Evolutionary conservation across 2,888 invertebrate genomes (phyloP).

Genomic region (Yponomeuta evonymella): DNA sequence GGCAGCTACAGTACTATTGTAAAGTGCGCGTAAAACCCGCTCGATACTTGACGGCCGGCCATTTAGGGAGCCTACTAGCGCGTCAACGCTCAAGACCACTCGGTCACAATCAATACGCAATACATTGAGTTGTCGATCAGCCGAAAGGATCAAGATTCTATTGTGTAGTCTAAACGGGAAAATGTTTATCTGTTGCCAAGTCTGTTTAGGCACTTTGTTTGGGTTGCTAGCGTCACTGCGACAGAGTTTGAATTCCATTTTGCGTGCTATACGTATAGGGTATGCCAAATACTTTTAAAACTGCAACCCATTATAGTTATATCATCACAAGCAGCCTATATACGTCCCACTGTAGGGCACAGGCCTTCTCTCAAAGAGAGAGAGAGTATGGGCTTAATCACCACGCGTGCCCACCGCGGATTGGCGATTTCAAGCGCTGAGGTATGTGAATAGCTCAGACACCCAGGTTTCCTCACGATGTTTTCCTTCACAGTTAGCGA

Average conservation of each 20-base stretch:
- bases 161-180: slow-evolving; percentile 18
- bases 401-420: too few species aligned
- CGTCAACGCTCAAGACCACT: slow-evolving; percentile 4
- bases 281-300: too few species aligned
- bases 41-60: neutral
- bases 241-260: neutral
- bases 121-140: slow-evolving; percentile 31
- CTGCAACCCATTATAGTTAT: too few species aligned
- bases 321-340: too few species aligned
- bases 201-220: neutral
- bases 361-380: too few species aligned
- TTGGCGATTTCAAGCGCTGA: too few species aligned
- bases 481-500: too few species aligned
- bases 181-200: neutral
- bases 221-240: neutral
- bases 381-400: too few species aligned
- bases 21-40: neutral
- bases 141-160: slow-evolving; percentile 24
- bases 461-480: too few species aligned
- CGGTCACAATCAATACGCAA: slow-evolving; percentile 12
- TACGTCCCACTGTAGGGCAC: too few species aligned
- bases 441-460: too few species aligned
- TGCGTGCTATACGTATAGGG: neutral
- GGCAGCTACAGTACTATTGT: neutral
- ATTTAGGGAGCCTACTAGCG: neutral